A percentile compares a stretch with the other conserved stretches of the same genome.
These are phyloP conservation scores for Actenoides lindsayi DNA, from an alignment of 2,113 vertebrate genomes.

Conservation along the genomic window DNA sequence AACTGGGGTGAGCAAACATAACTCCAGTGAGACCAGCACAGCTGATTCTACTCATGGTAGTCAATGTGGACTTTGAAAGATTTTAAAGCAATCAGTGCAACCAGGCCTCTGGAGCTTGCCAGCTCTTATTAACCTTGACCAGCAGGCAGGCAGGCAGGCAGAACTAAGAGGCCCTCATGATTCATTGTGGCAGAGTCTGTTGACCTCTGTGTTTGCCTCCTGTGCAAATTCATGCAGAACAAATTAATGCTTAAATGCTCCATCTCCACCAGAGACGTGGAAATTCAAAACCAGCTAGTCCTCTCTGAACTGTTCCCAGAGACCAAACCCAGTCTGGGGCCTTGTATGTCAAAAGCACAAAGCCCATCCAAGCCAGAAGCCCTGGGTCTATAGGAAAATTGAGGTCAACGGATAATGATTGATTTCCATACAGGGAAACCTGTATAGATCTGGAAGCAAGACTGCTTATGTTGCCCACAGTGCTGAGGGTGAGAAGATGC, in stretches of 20 bases:
- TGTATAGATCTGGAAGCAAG: not conserved
- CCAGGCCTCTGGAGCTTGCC: slow-evolving; percentile 31
- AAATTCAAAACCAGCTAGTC: not conserved
- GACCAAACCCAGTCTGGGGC: not conserved
- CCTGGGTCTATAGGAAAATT: not conserved
- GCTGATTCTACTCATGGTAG: not conserved
- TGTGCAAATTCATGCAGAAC: slow-evolving; percentile 46
- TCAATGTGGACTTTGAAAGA: not conserved
- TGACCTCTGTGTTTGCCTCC: slow-evolving; percentile 36
- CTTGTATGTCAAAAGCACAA: fast-evolving
- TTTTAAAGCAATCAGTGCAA: not conserved
- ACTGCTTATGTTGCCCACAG: not conserved
- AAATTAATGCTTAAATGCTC: slow-evolving; percentile 12
- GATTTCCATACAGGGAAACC: not conserved
- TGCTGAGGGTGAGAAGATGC: fast-evolving
- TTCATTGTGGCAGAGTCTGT: not conserved
- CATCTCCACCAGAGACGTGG: not conserved
- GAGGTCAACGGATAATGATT: not conserved
- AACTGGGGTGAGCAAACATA: not conserved
- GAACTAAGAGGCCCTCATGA: slow-evolving; percentile 29
- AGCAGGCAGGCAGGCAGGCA: slow-evolving; percentile 17
- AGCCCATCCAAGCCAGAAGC: not conserved
- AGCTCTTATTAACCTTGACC: slow-evolving; percentile 38
- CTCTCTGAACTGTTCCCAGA: not conserved
- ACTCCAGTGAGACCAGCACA: not conserved